phyloP scores from a whole-genome alignment of 2,113 vertebrate genomes.

The Gymnorhina tibicen region DNA sequence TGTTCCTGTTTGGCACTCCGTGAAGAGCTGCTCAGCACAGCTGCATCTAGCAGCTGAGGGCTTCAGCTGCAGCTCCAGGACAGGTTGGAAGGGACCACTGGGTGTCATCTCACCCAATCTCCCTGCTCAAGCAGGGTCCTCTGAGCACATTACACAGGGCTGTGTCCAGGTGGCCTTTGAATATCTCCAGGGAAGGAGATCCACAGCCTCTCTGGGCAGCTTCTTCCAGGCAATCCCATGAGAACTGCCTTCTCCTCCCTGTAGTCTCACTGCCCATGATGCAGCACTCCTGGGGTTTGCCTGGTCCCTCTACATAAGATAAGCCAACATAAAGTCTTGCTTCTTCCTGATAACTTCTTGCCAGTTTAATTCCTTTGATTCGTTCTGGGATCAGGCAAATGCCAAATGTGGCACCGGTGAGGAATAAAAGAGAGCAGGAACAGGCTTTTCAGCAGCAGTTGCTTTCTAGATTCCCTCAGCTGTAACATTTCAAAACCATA shows the following conservation, averaged over 20 bases:
- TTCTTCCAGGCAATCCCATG: neutral
- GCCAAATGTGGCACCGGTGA: neutral
- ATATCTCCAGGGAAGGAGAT: neutral
- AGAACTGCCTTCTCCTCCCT: neutral
- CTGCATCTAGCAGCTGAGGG: neutral
- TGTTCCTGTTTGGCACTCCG: neutral
- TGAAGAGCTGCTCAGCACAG: neutral
- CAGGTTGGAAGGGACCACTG: neutral
- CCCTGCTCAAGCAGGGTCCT: neutral
- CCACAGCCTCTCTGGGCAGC: neutral
- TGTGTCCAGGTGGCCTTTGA: neutral
- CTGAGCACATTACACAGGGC: neutral
- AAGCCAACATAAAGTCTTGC: neutral
- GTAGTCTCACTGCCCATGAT: fast-evolving
- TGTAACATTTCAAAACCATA: neutral
- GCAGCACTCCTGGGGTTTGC: neutral
- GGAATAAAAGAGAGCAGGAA: neutral
- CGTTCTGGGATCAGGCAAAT: neutral
- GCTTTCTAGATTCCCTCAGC: neutral
- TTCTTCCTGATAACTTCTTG: neutral
- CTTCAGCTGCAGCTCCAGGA: neutral
- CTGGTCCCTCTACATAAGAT: neutral
- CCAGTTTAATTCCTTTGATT: neutral
- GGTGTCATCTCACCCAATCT: neutral
- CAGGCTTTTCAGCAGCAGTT: neutral